phyloP scores from a whole-genome alignment of 2,797 vertebrate genomes.

The Cynopterus sphinx region DNA sequence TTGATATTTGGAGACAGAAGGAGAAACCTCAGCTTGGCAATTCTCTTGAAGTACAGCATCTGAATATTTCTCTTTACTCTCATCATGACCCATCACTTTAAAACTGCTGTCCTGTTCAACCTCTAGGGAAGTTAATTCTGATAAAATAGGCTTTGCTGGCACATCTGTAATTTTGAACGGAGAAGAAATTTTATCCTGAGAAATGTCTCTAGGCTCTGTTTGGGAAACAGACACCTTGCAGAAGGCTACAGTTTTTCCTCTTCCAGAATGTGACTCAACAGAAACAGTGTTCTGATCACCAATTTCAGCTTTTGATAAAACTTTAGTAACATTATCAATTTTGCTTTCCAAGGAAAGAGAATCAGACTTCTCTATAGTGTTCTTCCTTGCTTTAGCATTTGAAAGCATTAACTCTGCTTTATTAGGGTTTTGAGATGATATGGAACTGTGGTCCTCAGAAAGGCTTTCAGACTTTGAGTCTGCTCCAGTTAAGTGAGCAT shows the following conservation, averaged over 20 bases:
- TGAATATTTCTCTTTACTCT: conserved; percentile 14
- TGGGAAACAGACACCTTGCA: neutral
- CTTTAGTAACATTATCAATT: neutral
- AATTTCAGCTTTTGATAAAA: neutral
- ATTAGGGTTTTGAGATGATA: conserved; percentile 1
- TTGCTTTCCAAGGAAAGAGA: conserved; percentile 40
- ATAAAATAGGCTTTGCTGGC: neutral
- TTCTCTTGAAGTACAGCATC: neutral
- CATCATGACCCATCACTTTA: neutral
- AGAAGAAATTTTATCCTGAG: conserved; percentile 30
- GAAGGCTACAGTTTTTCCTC: neutral
- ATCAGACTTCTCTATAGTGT: neutral
- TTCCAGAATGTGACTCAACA: neutral
- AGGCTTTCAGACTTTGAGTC: conserved; percentile 43
- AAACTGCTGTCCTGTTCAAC: conserved; percentile 8
- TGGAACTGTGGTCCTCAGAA: neutral
- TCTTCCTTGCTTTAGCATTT: neutral
- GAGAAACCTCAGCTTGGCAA: neutral
- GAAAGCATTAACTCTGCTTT: conserved; percentile 12
- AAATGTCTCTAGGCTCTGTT: neutral
- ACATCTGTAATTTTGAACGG: neutral
- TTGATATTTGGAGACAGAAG: neutral
- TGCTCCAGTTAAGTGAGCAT: neutral
- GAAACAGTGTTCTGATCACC: neutral
- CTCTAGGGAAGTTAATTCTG: conserved; percentile 18